phyloP scores from a whole-genome alignment of 2,888 invertebrate species.

The Athalia cordata region DNA sequence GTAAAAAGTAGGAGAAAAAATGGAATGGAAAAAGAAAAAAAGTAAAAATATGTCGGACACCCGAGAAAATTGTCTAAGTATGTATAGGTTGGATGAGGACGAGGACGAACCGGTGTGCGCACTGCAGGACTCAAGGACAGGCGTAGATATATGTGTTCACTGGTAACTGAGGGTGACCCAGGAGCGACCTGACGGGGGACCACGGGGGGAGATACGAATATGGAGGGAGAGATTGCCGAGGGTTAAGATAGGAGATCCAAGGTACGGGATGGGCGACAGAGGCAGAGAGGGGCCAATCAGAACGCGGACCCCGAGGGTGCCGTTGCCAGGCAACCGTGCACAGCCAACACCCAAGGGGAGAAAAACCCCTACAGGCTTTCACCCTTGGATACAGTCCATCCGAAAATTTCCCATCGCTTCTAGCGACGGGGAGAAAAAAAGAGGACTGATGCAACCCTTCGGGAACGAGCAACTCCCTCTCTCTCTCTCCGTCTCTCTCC shows the following conservation, averaged over 20 bases:
- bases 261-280: constrained; percentile 45
- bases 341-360: constrained; percentile 64
- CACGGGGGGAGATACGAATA: constrained; percentile 10
- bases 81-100: neutral
- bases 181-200: constrained; percentile 12
- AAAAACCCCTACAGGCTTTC: constrained; percentile 59
- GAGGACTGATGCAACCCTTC: neutral
- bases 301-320: constrained; percentile 66
- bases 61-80: too few relatives aligned
- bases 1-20: neutral
- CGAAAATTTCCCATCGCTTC: constrained; percentile 60
- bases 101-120: neutral
- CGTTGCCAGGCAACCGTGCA: constrained; percentile 72
- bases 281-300: constrained; percentile 67
- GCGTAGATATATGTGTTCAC: constrained; percentile 20
- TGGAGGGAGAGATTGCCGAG: constrained; percentile 44
- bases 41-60: neutral
- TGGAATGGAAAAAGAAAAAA: neutral
- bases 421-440: constrained; percentile 4
- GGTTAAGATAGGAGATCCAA: constrained; percentile 47
- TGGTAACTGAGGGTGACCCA: constrained; percentile 45
- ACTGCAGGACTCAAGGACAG: constrained; percentile 51
- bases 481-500: too few relatives aligned
- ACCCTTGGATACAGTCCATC: constrained; percentile 60
- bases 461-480: neutral